Base-by-base conservation (phyloP, 2,888 invertebrate species). In the Galerucella calmariensis region DNA sequence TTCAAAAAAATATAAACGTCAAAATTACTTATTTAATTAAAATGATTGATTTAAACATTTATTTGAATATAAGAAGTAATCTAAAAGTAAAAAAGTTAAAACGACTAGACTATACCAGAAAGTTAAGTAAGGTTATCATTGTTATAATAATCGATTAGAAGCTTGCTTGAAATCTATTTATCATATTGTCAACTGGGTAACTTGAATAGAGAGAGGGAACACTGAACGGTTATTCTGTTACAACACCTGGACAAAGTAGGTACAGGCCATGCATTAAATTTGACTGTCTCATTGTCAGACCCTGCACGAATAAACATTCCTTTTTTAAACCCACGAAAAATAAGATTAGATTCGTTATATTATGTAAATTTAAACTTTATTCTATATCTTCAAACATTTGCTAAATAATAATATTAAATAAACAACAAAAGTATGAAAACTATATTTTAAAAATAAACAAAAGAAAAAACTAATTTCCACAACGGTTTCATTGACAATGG, bases 181-280 rank as follows among this genome's bases (percentile, higher is more conserved):
- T 85, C 84, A 85, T 84, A 80, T 81, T 80, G 83, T 84, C 84
- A 84, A 84, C 83, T 82, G 81, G 81, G 82, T 81, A 81, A 81
- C 81, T 72, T 79, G 73, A 79, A 82, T 77, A 81, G 79, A 78
- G 81, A 79, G 80, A 82, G 83, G 83, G 82, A 79, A 77, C 69
- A 76, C 71, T 78, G 82, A 82, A 84, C 85, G 85, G 85, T 85
- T 85, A 84, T 83, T 82, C 81, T 83, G 80, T 81, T 78, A 81
- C 83, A 84, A 83, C 86, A 86, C 86, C 86, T 86, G 85, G 86
- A 82, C 82, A 75, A 75, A 79, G 74, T 79, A 77, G 77, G 82
- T 84, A 85, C 83, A 84, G 84, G 81, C 80, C 77, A 73, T 69
- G 77, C 83, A 84, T 84, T 80, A 83, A 84, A 85, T 82, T 81